Evolutionary conservation across 2,797 vertebrate genomes (phyloP).

Genomic region (Masticophis lateralis): DNA sequence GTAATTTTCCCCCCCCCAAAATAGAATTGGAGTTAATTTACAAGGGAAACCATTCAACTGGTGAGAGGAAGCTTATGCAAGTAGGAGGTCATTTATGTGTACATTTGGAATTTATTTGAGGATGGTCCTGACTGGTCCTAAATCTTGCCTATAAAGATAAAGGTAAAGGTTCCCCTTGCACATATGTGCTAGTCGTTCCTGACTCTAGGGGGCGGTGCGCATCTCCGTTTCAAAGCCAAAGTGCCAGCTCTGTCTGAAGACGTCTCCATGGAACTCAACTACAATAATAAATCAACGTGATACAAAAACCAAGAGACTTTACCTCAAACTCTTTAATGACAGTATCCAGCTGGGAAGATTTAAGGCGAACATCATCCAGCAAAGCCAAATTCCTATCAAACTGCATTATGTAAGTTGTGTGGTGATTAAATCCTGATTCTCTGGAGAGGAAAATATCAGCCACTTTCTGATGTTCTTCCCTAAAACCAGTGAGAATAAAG

Average conservation of each 20-base stretch:
- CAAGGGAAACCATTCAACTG: neutral
- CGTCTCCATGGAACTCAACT: no score
- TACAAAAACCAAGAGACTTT: conserved; percentile 27
- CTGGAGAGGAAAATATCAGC: conserved; percentile 86
- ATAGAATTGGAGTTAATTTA: neutral
- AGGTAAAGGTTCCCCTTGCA: no score
- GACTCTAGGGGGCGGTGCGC: no score
- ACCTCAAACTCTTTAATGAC: conserved; percentile 86
- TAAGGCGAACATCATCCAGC: conserved; percentile 82
- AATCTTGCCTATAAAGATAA: neutral
- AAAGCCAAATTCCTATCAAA: conserved; percentile 86
- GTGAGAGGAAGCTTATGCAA: neutral
- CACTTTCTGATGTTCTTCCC: conserved; percentile 88
- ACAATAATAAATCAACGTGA: neutral
- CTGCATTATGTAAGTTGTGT: conserved; percentile 84
- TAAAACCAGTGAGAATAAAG: conserved; percentile 59
- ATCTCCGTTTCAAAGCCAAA: no score
- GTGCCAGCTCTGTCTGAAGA: no score
- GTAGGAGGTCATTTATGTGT: neutral
- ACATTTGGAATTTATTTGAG: neutral
- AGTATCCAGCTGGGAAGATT: conserved; percentile 74
- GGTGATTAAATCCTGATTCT: conserved; percentile 82
- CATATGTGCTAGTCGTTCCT: no score
- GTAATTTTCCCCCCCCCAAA: neutral
- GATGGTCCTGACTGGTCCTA: neutral